Conservation (phyloP, 2,113 vertebrate species). For the Poicephalus gulielmi region DNA sequence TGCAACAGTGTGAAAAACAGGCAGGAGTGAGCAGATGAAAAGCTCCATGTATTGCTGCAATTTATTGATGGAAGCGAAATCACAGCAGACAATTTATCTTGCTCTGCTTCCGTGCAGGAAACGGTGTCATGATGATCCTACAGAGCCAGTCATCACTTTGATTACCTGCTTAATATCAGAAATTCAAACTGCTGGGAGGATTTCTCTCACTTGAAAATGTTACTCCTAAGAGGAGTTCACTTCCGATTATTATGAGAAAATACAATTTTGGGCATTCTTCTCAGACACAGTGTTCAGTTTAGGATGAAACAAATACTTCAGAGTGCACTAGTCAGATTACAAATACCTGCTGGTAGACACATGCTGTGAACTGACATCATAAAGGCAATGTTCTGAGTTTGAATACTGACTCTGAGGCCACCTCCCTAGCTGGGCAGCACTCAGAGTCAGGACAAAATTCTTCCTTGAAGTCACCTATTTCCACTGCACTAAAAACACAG, state of each 20-base stretch:
- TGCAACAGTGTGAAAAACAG: background rate
- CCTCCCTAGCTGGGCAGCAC: background rate
- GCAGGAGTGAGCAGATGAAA: background rate
- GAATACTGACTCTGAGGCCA: background rate
- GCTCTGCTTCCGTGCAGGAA: background rate
- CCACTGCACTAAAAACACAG: background rate
- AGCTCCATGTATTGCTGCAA: background rate
- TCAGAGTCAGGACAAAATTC: background rate
- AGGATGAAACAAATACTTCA: background rate
- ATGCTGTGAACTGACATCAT: background rate
- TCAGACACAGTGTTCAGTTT: background rate
- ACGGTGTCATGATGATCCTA: accelerated
- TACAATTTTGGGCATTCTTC: background rate
- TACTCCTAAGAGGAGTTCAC: background rate
- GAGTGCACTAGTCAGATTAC: background rate
- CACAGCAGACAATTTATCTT: background rate
- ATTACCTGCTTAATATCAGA: background rate
- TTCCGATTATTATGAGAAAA: background rate
- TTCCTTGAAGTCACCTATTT: background rate
- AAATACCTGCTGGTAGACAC: background rate
- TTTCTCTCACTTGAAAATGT: background rate
- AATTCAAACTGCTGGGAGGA: background rate
- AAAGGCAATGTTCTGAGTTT: accelerated
- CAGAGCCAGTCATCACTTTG: background rate
- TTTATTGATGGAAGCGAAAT: background rate